A percentile compares a stretch with the other conserved stretches of the same genome.
Evolutionary conservation across 2,113 vertebrate genomes (phyloP).

Genomic region (Carassius auratus): DNA sequence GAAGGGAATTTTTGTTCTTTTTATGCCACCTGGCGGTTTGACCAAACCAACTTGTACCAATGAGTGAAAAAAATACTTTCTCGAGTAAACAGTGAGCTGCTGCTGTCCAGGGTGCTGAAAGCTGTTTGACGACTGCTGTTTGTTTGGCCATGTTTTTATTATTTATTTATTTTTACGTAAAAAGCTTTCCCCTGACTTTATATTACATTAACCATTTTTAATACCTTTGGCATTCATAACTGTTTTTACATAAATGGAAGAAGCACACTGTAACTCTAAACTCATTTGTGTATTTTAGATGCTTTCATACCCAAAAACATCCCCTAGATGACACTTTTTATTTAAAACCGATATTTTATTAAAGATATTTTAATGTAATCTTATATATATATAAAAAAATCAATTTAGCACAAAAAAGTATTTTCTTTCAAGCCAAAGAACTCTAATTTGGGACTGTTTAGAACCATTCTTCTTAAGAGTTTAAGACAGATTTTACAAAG

Average conservation of each 20-base stretch:
- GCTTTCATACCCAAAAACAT: too few species aligned
- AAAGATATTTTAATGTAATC: neutral
- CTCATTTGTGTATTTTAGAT: neutral
- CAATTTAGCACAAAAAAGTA: too few species aligned
- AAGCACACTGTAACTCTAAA: neutral
- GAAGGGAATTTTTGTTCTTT: neutral
- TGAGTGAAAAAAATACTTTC: neutral
- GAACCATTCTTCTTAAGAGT: neutral
- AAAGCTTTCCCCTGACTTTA: too few species aligned
- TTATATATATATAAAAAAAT: too few species aligned
- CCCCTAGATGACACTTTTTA: neutral
- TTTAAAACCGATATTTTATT: neutral
- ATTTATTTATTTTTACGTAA: too few species aligned
- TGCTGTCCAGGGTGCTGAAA: constrained; percentile 23
- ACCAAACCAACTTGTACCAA: neutral
- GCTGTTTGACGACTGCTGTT: neutral
- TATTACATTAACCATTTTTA: too few species aligned
- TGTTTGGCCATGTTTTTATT: neutral
- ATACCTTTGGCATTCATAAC: too few species aligned
- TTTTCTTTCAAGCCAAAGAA: neutral
- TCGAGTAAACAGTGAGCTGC: neutral
- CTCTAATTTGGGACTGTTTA: neutral
- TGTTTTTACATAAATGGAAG: neutral
- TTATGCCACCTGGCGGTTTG: constrained; percentile 13
- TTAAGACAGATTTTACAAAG: neutral